Conservation (phyloP, 1,140 invertebrate species). For the Zaprionus camerounensis region DNA sequence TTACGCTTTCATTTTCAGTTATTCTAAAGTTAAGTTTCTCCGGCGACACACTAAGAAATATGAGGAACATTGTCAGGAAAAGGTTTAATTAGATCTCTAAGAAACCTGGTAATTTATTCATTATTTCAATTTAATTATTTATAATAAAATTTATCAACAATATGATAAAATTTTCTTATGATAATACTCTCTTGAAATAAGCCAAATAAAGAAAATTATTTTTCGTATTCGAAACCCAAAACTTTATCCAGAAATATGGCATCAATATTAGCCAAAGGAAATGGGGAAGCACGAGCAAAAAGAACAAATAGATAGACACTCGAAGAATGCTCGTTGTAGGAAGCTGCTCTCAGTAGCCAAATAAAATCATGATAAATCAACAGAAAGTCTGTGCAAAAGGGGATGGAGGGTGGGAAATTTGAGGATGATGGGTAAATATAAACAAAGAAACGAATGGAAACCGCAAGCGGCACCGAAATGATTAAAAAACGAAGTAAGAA, state of each 20-base stretch:
- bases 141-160: not conserved
- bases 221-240: not conserved
- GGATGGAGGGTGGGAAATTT: not conserved
- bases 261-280: conserved; percentile 31
- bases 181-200: not conserved
- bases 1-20: conserved; percentile 71
- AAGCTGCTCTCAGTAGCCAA: conserved; percentile 58
- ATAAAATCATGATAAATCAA: conserved; percentile 80
- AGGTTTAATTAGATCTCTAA: not conserved
- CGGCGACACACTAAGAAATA: not conserved
- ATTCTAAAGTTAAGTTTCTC: conserved; percentile 22
- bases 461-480: conserved; percentile 69
- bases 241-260: conserved; percentile 13
- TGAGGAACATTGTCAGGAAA: not conserved
- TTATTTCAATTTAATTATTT: not conserved
- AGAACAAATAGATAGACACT: conserved; percentile 51
- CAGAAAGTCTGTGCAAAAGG: conserved; percentile 34
- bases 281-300: conserved; percentile 40
- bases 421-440: conserved; percentile 62
- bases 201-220: not conserved
- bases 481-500: conserved; percentile 58
- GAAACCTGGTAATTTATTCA: too few relatives aligned
- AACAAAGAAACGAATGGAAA: conserved; percentile 60
- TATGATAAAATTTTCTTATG: not conserved
- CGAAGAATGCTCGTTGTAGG: conserved; percentile 3